Evolutionary conservation across 1,140 invertebrate species (phyloP), one percentile per base, ranked within the genome.

Genomic region (Brevipalpus yothersi): DNA sequence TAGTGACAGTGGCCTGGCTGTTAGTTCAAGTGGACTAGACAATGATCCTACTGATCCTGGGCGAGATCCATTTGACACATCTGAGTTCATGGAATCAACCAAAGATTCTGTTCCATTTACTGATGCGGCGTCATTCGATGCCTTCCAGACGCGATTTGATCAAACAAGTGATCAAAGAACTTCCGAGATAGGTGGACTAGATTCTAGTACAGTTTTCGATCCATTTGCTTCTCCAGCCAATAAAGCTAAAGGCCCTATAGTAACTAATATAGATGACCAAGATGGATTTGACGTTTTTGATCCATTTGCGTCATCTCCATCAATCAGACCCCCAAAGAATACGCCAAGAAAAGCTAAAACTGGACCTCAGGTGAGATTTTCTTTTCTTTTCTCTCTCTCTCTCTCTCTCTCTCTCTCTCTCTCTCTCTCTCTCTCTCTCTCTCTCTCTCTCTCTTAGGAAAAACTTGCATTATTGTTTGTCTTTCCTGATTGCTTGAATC

Each of bases 201-300:
- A 23, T 53, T 55, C 19, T 59, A 55, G 41, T 61, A 63, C 62
- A 59, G 57, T 76, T 41, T 86, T 86, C 67, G 88, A 92, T 68
- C 77, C 82, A 3, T 90, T 90, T 72, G 70, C 89, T 55, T 60
- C 61, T 45, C 62, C 63, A 41, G 43, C 47, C 39, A 53, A 53
- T 17, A 51, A 51, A 51, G n/a, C 31, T n/a, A 42, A 60, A 42
- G 47, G 53, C 40, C 57, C n/a, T 45, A 10, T 13, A 15, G 12
- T 19, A 58, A 60, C 43, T 60, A 43, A 56, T 59, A 60, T 21
- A 12, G 61, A 63, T 53, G 56, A 61, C 12, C 19, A 23, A 41
- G 57, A 58, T 51, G 64, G 56, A 23, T 65, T 65, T 64, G 64
- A 66, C 60, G 57, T 55, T 41, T 66, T 65, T 64, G 65, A 66